Evolutionary conservation across 1,140 invertebrate genomes (phyloP).

Genomic region (Anastrepha obliqua): DNA sequence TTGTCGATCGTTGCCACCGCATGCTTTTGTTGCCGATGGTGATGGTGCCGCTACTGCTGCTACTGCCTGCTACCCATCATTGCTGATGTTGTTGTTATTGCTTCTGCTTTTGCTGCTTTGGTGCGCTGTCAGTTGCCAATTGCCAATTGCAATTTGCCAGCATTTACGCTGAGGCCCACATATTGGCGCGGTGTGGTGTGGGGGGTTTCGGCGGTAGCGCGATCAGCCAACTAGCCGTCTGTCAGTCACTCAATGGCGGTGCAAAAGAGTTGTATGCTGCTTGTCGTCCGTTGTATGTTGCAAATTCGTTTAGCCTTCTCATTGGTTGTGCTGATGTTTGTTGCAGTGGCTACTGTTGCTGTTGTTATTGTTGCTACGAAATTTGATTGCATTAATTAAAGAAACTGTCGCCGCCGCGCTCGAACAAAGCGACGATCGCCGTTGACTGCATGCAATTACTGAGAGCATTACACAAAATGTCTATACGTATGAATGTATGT

Average conservation of each 20-base stretch:
- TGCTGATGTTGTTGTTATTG: not conserved
- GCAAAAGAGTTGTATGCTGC: not conserved
- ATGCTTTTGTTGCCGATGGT: not conserved
- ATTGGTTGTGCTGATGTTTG: not conserved
- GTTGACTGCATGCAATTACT: conserved; percentile 45
- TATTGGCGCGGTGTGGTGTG: not conserved
- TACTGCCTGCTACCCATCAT: too few relatives aligned
- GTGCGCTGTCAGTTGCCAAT: conserved; percentile 35
- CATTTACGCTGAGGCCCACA: not conserved
- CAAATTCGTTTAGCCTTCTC: not conserved
- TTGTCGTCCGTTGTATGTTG: conserved; percentile 11
- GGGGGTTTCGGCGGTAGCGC: conserved; percentile 23
- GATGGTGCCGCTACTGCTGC: not conserved
- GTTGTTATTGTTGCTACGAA: not conserved
- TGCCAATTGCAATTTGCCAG: conserved; percentile 22
- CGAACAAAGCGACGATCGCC: conserved; percentile 43
- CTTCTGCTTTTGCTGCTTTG: not conserved
- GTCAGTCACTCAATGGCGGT: not conserved
- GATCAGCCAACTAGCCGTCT: not conserved
- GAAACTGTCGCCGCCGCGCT: conserved; percentile 29
- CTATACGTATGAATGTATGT: too few relatives aligned
- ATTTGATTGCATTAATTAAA: conserved; percentile 53
- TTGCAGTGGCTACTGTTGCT: not conserved
- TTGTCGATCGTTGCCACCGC: conserved; percentile 45
- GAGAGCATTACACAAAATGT: not conserved